phyloP scores from a whole-genome alignment of 2,113 vertebrate genomes.

The Sylvia atricapilla region DNA sequence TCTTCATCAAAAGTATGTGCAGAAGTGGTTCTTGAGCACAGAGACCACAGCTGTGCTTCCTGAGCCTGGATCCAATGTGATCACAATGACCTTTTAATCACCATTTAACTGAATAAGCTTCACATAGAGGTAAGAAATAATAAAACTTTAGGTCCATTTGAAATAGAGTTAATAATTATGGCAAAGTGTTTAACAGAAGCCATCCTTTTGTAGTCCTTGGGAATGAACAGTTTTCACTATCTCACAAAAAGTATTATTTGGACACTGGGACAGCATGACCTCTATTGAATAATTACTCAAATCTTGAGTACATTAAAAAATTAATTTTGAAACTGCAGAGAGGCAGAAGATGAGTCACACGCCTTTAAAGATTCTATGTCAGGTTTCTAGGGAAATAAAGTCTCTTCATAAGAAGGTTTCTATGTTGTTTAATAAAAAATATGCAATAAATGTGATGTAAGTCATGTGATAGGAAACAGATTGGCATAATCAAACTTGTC shows the following conservation, averaged over 20 bases:
- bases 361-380: neutral
- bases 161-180: neutral
- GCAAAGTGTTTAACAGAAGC: neutral
- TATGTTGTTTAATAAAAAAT: neutral
- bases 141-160: neutral
- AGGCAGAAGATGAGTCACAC: neutral
- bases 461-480: neutral
- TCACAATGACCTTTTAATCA: neutral
- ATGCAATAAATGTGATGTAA: neutral
- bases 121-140: neutral
- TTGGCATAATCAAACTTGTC: neutral
- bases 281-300: neutral
- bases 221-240: neutral
- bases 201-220: neutral
- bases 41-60: neutral
- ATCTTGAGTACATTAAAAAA: neutral
- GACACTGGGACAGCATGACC: neutral
- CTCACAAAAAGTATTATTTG: neutral
- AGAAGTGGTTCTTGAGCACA: neutral
- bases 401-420: neutral
- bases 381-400: neutral
- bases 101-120: neutral
- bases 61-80: neutral
- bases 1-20: neutral
- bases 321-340: neutral